Evolutionary conservation across 2,888 invertebrate species (phyloP), one percentile per base, ranked within the genome.

Genomic region (Euzophera pinguis): DNA sequence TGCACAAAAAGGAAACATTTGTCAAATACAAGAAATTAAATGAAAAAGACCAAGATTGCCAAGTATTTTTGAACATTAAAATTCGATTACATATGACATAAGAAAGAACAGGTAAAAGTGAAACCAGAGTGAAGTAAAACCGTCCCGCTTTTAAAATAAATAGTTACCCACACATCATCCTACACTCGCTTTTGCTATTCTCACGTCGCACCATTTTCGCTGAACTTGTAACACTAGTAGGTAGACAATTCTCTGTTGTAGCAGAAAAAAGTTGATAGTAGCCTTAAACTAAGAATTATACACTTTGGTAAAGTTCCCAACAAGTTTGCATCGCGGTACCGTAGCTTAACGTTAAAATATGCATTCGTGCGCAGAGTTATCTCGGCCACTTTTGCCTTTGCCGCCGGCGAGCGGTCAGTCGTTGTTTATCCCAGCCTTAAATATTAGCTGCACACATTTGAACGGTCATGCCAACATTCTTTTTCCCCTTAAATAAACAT

Each of bases 331-430:
- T 73, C 73, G 75, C 69, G 71, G 72, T 71, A 69, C 75, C 74
- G 75, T 76, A 80, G 82, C 78, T 84, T 78, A 81, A 77, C 76
- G 83, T 73, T 87, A 81, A 87, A 86, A 85, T 86, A 87, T 88
- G 84, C 83, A 86, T 84, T 78, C 77, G 78, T 76, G 79, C 73
- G 69, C 75, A 64, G 76, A 81, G 78, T 81, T 86, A 81, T 81
- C 84, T 81, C 75, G 77, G 72, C 76, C 78, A 81, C 78, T 86
- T 79, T 79, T 75, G 73, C 77, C 71, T 72, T 73, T 63, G 76
- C 73, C 74, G 69, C 64, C 69, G 71, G 65, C 71, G 64, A 67
- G 63, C 77, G 80, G 80, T 81, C 81, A 81, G 72, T 69, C 73
- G 67, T 78, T 81, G 80, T 84, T 82, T 83, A 81, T 77, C 68